These are phyloP conservation scores for Calameuta pallipes DNA, from an alignment of 2,888 invertebrate species.

Conservation along the genomic window DNA sequence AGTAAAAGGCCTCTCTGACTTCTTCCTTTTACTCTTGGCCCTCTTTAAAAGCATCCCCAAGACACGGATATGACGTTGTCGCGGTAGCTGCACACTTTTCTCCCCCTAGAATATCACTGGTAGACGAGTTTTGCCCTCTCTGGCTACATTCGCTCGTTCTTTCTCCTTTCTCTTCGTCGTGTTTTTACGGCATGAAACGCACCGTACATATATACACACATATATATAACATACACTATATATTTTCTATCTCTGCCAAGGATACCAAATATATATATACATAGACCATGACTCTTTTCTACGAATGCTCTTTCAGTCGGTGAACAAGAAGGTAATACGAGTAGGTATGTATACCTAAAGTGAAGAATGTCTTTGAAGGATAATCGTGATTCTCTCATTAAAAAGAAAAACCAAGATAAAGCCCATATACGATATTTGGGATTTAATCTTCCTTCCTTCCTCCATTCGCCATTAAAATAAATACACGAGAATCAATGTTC, in stretches of 20 bases:
- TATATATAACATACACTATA: background rate
- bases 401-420: background rate
- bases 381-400: background rate
- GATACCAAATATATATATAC: background rate
- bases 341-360: background rate
- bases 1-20: conserved; percentile 41
- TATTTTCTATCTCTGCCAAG: background rate
- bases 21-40: conserved; percentile 27
- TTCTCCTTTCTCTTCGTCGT: background rate
- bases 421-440: background rate
- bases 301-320: background rate
- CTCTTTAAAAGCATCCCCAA: conserved; percentile 34
- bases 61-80: conserved; percentile 19
- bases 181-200: background rate
- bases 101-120: background rate
- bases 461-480: background rate
- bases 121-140: background rate
- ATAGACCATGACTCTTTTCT: background rate
- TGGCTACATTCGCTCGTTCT: background rate
- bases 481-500: background rate
- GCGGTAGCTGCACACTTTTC: background rate
- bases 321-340: background rate
- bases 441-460: background rate
- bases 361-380: background rate
- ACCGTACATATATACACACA: background rate